Conservation (phyloP, 1,140 invertebrate genomes). For the Lineus longissimus region DNA sequence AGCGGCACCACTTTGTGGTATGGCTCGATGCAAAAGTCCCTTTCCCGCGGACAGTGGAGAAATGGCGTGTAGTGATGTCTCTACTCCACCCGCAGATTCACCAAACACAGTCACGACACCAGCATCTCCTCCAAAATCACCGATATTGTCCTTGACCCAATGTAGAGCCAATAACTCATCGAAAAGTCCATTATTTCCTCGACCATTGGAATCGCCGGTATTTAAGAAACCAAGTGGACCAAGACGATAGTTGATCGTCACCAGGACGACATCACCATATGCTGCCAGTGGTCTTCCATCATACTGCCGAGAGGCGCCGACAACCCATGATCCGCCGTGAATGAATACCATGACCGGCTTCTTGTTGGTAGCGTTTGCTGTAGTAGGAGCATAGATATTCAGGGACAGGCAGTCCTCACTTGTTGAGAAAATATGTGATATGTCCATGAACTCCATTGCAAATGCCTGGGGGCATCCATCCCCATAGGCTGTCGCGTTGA, state of each 20-base stretch:
- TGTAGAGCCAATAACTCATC: conserved; percentile 21
- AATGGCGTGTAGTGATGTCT: conserved; percentile 10
- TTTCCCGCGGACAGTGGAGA: conserved; percentile 69
- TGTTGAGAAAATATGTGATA: too few species aligned
- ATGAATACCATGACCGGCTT: conserved; percentile 26
- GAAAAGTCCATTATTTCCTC: conserved; percentile 18
- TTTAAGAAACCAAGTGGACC: conserved; percentile 57
- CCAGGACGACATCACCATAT: conserved; percentile 54
- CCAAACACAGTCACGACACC: conserved; percentile 31
- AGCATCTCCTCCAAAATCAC: conserved; percentile 28
- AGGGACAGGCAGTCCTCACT: too few species aligned
- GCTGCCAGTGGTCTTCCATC: conserved; percentile 35
- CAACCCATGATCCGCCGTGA: conserved; percentile 25
- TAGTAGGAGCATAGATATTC: too few species aligned
- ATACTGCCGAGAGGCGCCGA: conserved; percentile 28
- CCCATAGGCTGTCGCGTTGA: too few species aligned
- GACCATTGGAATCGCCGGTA: conserved; percentile 56
- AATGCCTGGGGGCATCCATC: too few species aligned
- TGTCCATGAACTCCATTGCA: too few species aligned
- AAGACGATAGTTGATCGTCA: too few species aligned
- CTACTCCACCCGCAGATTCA: conserved; percentile 23
- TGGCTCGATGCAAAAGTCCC: conserved; percentile 38
- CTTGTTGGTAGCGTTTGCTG: conserved; percentile 2
- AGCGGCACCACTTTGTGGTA: conserved; percentile 26
- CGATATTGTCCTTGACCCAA: conserved; percentile 56